A percentile compares a stretch with the other conserved stretches of the same genome.
phyloP scores from a whole-genome alignment of 2,113 vertebrate genomes.

The Crocuta crocuta region DNA sequence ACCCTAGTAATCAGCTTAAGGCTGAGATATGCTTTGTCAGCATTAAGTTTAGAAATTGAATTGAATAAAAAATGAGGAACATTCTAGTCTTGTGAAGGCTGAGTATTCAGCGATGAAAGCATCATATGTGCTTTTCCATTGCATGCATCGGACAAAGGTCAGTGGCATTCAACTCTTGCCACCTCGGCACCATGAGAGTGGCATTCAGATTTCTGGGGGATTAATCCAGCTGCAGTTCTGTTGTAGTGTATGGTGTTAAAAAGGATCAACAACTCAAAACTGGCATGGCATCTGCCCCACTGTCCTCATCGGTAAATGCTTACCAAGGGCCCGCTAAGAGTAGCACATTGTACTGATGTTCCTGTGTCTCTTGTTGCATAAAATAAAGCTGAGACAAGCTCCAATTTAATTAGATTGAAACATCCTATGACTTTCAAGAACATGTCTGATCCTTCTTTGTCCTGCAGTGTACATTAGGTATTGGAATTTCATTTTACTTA shows the following conservation, averaged over 20 bases:
- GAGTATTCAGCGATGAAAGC: background rate
- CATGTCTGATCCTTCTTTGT: background rate
- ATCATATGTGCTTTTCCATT: background rate
- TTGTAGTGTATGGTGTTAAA: background rate
- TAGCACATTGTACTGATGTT: background rate
- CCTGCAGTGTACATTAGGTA: background rate
- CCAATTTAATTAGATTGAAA: slow-evolving; percentile 18
- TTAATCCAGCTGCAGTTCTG: background rate
- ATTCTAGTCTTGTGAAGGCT: background rate
- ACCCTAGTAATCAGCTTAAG: background rate
- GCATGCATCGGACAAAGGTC: background rate
- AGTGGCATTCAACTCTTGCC: background rate
- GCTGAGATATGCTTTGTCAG: background rate
- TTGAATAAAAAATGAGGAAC: background rate
- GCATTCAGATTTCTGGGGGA: background rate
- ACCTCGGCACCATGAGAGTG: background rate
- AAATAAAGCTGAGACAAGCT: slow-evolving; percentile 10
- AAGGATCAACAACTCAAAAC: background rate
- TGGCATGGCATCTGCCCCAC: background rate
- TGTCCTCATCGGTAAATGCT: background rate
- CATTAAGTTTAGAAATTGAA: background rate
- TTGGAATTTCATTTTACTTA: slow-evolving; percentile 20
- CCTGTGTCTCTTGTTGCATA: background rate
- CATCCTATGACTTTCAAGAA: background rate
- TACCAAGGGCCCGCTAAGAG: background rate